These are phyloP conservation scores for Macquaria australasica DNA, from an alignment of 2,113 vertebrate species.

Conservation along the genomic window DNA sequence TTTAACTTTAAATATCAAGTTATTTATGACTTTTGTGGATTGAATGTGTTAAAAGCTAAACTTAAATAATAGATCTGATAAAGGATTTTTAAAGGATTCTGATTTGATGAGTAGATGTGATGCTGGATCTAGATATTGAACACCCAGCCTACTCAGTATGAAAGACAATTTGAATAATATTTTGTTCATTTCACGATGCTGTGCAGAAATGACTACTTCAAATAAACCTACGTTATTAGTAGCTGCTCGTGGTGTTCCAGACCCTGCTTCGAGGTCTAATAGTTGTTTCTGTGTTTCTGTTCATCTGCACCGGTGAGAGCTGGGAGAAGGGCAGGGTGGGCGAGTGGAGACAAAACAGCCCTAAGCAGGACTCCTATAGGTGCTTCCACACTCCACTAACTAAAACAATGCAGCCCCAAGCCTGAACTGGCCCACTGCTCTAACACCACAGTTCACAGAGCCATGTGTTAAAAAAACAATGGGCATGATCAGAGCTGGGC, in stretches of 20 bases:
- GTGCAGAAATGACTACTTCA: background rate
- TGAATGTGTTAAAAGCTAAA: background rate
- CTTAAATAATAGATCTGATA: background rate
- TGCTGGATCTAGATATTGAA: background rate
- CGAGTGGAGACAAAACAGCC: background rate
- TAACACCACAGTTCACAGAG: slow-evolving; percentile 41
- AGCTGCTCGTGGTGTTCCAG: background rate
- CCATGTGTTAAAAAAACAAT: slow-evolving; percentile 57
- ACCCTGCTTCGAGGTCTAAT: background rate
- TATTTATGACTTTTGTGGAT: background rate
- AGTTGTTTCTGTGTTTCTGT: slow-evolving; percentile 2
- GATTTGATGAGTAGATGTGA: background rate
- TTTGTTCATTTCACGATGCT: background rate
- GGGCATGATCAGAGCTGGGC: slow-evolving; percentile 50
- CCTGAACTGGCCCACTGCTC: slow-evolving; percentile 3
- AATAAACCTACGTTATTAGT: background rate
- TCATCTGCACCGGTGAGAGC: slow-evolving; percentile 9
- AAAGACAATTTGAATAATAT: background rate
- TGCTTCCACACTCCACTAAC: slow-evolving; percentile 31
- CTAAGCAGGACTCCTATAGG: slow-evolving; percentile 21
- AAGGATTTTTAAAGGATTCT: background rate
- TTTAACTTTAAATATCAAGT: background rate
- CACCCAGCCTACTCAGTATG: background rate
- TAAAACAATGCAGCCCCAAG: slow-evolving; percentile 34
- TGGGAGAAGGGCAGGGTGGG: background rate